Conservation (phyloP, 2,797 vertebrate species). For the Botia almorhae region DNA sequence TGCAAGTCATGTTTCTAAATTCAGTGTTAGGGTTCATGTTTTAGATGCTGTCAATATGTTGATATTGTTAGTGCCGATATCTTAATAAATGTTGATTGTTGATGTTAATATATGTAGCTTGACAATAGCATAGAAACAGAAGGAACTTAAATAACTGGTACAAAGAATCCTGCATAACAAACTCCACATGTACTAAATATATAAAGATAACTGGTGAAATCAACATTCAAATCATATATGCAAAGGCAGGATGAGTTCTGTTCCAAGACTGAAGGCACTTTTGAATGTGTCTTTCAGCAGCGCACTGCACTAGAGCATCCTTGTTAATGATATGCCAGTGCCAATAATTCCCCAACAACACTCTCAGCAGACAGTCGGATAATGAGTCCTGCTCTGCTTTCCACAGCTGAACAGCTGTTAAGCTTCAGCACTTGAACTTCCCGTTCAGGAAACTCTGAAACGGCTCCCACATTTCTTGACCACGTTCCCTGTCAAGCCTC, state of each 20-base stretch:
- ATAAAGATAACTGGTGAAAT: background rate
- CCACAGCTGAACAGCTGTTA: slow-evolving; percentile 41
- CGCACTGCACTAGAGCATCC: slow-evolving; percentile 33
- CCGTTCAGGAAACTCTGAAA: slow-evolving; percentile 37
- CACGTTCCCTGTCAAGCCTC: slow-evolving; percentile 36
- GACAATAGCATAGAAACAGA: background rate
- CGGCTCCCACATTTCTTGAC: slow-evolving; percentile 20
- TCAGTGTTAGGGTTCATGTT: background rate
- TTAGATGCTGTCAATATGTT: background rate
- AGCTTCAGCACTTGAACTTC: slow-evolving; percentile 41
- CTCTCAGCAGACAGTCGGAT: slow-evolving; percentile 45
- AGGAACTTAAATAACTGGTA: background rate
- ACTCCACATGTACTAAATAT: slow-evolving; percentile 8
- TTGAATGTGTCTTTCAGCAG: slow-evolving; percentile 38
- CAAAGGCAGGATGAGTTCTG: slow-evolving; percentile 13
- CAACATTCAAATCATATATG: background rate
- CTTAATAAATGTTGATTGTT: no score
- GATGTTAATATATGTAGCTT: no score
- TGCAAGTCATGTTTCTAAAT: background rate
- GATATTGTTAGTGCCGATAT: background rate
- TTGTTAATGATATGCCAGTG: slow-evolving; percentile 50
- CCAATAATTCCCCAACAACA: slow-evolving; percentile 47
- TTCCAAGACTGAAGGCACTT: slow-evolving; percentile 20
- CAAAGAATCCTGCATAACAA: background rate
- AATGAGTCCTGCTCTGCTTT: slow-evolving; percentile 41